Conservation (phyloP, 2,797 vertebrate species). For the Netta rufina region DNA sequence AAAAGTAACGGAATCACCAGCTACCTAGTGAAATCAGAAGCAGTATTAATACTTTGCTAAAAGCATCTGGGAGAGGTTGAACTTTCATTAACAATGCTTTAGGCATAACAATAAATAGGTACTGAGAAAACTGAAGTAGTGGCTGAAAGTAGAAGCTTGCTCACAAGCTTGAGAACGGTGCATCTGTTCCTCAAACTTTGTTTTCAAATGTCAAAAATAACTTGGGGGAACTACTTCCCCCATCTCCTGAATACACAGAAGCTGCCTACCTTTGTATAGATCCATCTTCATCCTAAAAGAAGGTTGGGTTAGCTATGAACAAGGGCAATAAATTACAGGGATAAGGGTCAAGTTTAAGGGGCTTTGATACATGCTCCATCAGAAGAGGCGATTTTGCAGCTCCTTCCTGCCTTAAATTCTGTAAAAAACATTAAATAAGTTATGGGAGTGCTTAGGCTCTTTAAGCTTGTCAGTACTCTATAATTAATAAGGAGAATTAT, state of each 20-base stretch:
- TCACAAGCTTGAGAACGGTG: not conserved
- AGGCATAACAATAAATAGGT: not conserved
- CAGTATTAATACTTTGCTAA: not conserved
- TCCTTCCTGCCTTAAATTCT: not conserved
- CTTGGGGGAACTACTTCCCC: not conserved
- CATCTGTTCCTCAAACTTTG: not conserved
- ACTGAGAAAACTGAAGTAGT: not conserved
- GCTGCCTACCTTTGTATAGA: not conserved
- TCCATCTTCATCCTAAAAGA: not conserved
- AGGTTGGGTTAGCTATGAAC: rapidly evolving
- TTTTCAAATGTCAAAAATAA: not conserved
- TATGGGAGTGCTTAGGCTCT: not conserved
- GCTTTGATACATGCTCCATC: not conserved
- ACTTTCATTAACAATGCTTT: not conserved
- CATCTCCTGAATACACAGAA: not conserved
- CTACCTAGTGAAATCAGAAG: not conserved
- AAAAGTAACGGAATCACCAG: not conserved
- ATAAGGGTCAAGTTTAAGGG: not conserved
- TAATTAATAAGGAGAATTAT: not conserved
- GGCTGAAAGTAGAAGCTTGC: not conserved
- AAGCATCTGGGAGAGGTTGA: not conserved
- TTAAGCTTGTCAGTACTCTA: not conserved
- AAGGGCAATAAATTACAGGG: not conserved
- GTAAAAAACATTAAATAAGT: not conserved
- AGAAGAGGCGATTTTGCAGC: not conserved